Conservation (phyloP, 2,797 vertebrate species). For the Lateolabrax maculatus region DNA sequence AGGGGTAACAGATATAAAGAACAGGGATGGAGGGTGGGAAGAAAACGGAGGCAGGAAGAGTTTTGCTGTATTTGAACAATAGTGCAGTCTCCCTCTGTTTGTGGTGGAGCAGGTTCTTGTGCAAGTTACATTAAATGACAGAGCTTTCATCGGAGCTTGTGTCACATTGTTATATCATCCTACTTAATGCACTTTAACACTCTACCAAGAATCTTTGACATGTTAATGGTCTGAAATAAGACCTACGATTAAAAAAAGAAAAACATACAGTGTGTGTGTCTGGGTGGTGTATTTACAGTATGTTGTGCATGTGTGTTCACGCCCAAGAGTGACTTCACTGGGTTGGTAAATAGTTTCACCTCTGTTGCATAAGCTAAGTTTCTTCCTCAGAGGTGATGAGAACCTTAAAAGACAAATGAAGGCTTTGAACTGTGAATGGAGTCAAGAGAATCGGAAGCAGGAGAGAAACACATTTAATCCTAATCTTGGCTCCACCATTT, state of each 20-base stretch:
- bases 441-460: conserved; percentile 6
- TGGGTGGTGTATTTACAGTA: conserved; percentile 21
- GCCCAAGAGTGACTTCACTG: conserved; percentile 12
- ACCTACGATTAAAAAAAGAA: conserved; percentile 25
- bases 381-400: conserved; percentile 46
- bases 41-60: conserved; percentile 3
- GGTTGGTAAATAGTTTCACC: conserved; percentile 37
- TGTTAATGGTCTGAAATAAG: conserved; percentile 60
- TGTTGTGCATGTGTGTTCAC: conserved; percentile 25
- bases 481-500: background rate
- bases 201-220: conserved; percentile 56
- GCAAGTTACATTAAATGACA: conserved; percentile 32
- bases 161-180: conserved; percentile 54
- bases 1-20: conserved; percentile 24
- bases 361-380: conserved; percentile 19
- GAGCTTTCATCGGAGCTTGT: conserved; percentile 36
- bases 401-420: conserved; percentile 21
- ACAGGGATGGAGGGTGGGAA: background rate
- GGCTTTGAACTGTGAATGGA: background rate
- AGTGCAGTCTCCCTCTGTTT: conserved; percentile 36
- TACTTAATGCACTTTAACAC: conserved; percentile 49
- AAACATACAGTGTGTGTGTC: background rate
- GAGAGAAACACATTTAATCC: too few species aligned
- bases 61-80: conserved; percentile 42
- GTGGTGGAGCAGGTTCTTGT: conserved; percentile 62